Evolutionary conservation across 37 sponge, comb jelly and placozoan genomes (phyloP).

Genomic region (Oscarella lobularis): DNA sequence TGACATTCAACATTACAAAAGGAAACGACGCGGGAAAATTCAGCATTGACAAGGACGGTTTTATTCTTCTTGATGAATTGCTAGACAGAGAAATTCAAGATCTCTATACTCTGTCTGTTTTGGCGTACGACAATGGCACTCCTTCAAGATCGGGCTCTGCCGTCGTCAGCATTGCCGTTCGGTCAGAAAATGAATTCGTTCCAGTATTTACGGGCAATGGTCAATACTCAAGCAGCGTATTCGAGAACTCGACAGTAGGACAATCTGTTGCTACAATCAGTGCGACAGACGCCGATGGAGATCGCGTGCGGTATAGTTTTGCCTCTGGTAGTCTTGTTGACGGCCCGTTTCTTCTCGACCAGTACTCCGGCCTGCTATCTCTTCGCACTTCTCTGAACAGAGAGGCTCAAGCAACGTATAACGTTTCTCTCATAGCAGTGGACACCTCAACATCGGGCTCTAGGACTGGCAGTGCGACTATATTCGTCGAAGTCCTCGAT

Average conservation of each 20-base stretch:
- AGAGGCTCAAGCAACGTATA: neutral
- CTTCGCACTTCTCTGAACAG: conserved; percentile 10
- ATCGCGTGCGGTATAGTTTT: neutral
- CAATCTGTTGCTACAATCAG: neutral
- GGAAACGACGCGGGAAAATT: conserved; percentile 6
- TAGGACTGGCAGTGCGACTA: neutral
- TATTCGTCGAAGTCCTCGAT: neutral
- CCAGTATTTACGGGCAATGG: conserved; percentile 22
- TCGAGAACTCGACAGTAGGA: neutral
- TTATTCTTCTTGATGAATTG: conserved; percentile 6
- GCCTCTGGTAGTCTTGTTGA: neutral
- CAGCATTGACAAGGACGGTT: conserved; percentile 16
- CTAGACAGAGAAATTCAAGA: conserved; percentile 13
- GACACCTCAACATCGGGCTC: neutral
- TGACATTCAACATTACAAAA: neutral
- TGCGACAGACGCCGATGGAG: neutral
- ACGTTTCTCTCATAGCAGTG: neutral
- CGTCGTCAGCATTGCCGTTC: conserved; percentile 23
- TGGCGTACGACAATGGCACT: conserved; percentile 27
- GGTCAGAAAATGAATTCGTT: conserved; percentile 32
- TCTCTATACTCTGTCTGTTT: neutral
- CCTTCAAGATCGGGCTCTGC: conserved; percentile 18
- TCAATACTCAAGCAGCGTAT: conserved; percentile 2
- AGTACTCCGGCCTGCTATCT: conserved; percentile 14
- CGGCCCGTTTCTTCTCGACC: neutral